A percentile compares a stretch with the other conserved stretches of the same genome.
Conservation (phyloP, 2,797 vertebrate species). For the Acipenser transmontanus region DNA sequence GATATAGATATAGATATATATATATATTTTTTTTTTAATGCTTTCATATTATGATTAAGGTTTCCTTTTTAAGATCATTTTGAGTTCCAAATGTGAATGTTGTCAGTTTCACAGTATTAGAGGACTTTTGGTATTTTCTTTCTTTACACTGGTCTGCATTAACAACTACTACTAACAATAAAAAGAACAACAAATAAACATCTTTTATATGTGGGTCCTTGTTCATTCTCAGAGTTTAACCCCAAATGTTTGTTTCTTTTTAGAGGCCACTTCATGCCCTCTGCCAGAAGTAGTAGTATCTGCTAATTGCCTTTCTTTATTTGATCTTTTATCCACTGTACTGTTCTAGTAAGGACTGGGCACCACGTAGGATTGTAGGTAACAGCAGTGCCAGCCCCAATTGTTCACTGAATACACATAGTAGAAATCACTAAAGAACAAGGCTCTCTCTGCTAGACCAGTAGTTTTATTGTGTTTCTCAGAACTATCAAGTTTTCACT, state of each 20-base stretch:
- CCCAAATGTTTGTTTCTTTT: not conserved
- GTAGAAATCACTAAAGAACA: constrained; percentile 25
- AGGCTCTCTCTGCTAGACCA: constrained; percentile 5
- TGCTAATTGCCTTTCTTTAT: constrained; percentile 12
- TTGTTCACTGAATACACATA: constrained; percentile 34
- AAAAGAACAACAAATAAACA: too few relatives aligned
- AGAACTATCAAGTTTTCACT: not conserved
- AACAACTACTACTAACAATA: too few relatives aligned
- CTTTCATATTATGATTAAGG: too few relatives aligned
- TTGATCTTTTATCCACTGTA: constrained; percentile 20
- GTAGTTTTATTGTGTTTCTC: constrained; percentile 19
- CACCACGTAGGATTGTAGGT: constrained; percentile 11
- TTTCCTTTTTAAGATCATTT: too few relatives aligned
- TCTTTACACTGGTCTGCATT: too few relatives aligned
- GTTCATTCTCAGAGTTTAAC: not conserved
- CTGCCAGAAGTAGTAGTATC: constrained; percentile 18
- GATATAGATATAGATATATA: too few relatives aligned
- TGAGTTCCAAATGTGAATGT: too few relatives aligned
- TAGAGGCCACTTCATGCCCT: not conserved
- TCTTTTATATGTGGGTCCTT: too few relatives aligned
- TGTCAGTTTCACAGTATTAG: too few relatives aligned
- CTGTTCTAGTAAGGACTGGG: constrained; percentile 16
- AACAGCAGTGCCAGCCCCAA: constrained; percentile 27
- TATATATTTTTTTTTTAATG: too few relatives aligned
- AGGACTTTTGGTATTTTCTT: too few relatives aligned